Evolutionary conservation across 2,888 invertebrate species (phyloP).

Genomic region (Eristalinus aeneus): DNA sequence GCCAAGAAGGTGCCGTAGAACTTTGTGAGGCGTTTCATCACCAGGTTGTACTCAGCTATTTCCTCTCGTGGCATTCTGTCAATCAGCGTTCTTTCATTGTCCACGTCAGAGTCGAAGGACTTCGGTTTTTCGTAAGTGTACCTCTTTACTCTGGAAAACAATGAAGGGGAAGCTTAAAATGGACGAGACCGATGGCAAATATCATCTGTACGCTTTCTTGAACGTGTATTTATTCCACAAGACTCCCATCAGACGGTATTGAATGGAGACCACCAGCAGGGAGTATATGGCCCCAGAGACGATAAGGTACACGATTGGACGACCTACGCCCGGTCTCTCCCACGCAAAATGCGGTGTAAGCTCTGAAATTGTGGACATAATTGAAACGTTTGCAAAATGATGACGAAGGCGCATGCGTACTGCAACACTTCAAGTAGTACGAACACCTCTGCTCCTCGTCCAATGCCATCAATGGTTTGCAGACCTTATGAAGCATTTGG

Average conservation of each 20-base stretch:
- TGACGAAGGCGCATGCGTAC: neutral
- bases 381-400: neutral
- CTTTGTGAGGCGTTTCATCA: constrained; percentile 86
- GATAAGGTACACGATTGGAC: neutral
- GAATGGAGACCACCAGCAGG: neutral
- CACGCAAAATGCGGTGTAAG: neutral
- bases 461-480: neutral
- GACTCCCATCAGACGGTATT: neutral
- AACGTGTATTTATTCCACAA: neutral
- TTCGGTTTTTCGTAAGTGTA: neutral
- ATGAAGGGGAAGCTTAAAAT: neutral
- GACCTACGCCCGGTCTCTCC: neutral
- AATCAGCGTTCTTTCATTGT: constrained; percentile 82
- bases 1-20: constrained; percentile 88
- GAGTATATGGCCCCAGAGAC: neutral
- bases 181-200: neutral
- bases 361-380: neutral
- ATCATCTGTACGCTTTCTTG: neutral
- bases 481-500: neutral
- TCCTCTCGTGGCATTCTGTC: constrained; percentile 77
- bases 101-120: constrained; percentile 82
- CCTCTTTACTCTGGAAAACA: neutral
- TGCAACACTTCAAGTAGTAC: neutral
- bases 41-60: constrained; percentile 81
- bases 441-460: neutral